Percentiles rank a stretch among this genome's conserved stretches.
Conservation (phyloP, 2,888 invertebrate genomes). For the Aphelenchoides bicaudatus region DNA sequence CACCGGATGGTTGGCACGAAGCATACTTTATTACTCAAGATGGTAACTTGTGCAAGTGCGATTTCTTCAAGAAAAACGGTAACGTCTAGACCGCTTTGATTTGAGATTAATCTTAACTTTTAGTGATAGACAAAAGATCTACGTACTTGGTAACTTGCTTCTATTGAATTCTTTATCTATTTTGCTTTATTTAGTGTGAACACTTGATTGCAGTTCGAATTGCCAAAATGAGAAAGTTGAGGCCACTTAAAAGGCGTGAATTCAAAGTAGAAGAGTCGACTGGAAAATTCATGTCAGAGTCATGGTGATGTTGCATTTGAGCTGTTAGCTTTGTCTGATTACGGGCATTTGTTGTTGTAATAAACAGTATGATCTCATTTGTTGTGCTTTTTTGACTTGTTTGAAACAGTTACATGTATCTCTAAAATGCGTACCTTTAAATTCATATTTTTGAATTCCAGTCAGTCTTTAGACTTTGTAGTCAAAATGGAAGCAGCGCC, state of each 20-base stretch:
- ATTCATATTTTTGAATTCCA: neutral
- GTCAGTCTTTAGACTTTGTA: neutral
- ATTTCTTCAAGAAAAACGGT: slow-evolving; percentile 12
- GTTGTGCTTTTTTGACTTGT: neutral
- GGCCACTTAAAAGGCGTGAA: too few relatives aligned
- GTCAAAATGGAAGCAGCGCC: neutral
- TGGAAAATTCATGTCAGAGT: too few relatives aligned
- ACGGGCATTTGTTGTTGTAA: neutral
- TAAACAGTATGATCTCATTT: neutral
- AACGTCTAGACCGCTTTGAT: neutral
- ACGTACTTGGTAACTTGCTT: neutral
- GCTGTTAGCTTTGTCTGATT: neutral
- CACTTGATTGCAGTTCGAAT: slow-evolving; percentile 7
- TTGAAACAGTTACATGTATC: too few relatives aligned
- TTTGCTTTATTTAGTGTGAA: slow-evolving; percentile 8
- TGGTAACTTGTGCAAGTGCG: slow-evolving; percentile 5
- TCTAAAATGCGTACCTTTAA: neutral
- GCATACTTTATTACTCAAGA: slow-evolving; percentile 6
- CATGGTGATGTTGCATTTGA: too few relatives aligned
- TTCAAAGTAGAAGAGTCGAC: too few relatives aligned
- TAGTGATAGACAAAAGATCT: neutral
- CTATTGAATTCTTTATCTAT: neutral
- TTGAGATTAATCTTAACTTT: neutral
- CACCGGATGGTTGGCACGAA: neutral
- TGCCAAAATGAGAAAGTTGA: too few relatives aligned